These are phyloP conservation scores for Drosophila bocqueti DNA, from an alignment of 1,140 invertebrate species.

Conservation along the genomic window DNA sequence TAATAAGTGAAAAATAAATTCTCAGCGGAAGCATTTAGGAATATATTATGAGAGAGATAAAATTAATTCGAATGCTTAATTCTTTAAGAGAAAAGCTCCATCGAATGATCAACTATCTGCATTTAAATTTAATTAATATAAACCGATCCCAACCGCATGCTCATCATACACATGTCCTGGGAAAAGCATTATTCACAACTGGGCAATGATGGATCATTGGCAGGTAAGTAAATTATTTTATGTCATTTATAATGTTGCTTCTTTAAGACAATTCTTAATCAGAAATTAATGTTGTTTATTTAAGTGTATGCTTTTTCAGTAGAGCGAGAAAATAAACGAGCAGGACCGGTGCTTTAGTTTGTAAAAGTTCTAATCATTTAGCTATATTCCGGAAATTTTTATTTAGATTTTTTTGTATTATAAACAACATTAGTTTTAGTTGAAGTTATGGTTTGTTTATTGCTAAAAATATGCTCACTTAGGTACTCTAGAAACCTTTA, in stretches of 20 bases:
- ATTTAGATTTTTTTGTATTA: not conserved
- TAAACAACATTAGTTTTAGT: not conserved
- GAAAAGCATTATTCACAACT: not conserved
- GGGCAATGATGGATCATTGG: conserved; percentile 8
- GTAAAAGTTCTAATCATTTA: too few relatives aligned
- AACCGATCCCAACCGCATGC: conserved; percentile 1
- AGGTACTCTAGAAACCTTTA: too few relatives aligned
- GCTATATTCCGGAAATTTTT: too few relatives aligned
- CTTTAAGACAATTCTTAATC: not conserved
- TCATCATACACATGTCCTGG: not conserved
- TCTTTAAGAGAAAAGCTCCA: not conserved
- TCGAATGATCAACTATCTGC: conserved; percentile 4
- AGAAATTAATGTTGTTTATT: not conserved
- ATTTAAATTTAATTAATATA: conserved; percentile 28
- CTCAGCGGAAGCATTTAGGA: not conserved
- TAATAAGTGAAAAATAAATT: conserved; percentile 1
- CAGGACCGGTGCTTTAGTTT: not conserved
- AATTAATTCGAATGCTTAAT: not conserved
- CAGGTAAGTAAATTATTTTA: conserved; percentile 1
- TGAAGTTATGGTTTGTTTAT: not conserved
- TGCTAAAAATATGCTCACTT: not conserved
- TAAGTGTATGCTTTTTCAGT: not conserved
- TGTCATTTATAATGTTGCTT: not conserved
- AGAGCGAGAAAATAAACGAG: too few relatives aligned
- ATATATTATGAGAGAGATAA: not conserved